Evolutionary conservation across 2,797 vertebrate species (phyloP).

Genomic region (Hylomyscus alleni): DNA sequence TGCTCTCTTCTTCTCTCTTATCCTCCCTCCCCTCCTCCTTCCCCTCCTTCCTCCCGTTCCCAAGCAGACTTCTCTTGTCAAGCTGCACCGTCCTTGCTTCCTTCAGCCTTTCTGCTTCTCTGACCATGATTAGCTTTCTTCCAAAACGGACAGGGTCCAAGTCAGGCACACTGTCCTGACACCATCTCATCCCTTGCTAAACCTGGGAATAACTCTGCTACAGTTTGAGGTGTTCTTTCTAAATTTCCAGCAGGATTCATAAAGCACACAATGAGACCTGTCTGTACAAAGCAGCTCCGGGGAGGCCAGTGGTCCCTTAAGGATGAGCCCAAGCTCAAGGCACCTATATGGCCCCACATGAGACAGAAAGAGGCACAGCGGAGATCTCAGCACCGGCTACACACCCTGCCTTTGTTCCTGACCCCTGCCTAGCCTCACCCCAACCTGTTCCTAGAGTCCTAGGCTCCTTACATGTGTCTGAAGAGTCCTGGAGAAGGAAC

Average conservation of each 20-base stretch:
- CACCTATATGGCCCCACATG: background rate
- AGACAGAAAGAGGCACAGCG: background rate
- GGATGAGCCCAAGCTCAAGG: background rate
- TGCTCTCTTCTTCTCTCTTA: background rate
- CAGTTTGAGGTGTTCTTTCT: background rate
- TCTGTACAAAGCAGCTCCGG: background rate
- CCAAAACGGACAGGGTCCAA: background rate
- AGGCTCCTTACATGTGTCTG: background rate
- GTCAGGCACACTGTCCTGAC: background rate
- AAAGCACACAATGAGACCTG: background rate
- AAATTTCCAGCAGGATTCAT: background rate
- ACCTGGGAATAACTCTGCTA: background rate
- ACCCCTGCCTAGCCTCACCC: background rate
- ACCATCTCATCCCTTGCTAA: background rate
- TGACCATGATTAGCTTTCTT: background rate
- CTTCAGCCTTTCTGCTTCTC: background rate
- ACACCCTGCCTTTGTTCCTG: background rate
- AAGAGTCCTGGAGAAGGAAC: background rate
- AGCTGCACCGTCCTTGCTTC: background rate
- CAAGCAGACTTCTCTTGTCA: background rate
- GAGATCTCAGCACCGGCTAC: background rate
- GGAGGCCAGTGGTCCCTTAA: background rate
- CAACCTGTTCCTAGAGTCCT: background rate
- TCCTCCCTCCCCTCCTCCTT: too few relatives aligned
- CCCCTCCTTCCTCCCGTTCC: background rate